Base-by-base conservation (phyloP, 2,797 vertebrate species). In the Sebastes wilsoni region DNA sequence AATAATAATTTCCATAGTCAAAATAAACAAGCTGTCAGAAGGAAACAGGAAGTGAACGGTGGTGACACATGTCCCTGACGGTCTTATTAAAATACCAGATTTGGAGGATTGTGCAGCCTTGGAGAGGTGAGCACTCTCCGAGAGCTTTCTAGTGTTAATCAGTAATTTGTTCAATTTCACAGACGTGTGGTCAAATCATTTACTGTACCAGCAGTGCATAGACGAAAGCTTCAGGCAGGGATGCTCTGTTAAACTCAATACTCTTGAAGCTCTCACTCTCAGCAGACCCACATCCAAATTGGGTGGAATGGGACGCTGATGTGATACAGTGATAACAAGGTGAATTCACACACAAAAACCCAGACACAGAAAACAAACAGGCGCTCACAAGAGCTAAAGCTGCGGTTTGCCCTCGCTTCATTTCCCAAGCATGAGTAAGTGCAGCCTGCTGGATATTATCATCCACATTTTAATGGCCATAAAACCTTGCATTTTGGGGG, bases 111-210 rank as follows among this genome's bases (percentile, higher is more conserved):
- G 8, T 22, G n/a, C 62, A 59, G 77, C 66, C 59, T 79, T 32
- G 18, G 69, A 9, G 11, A 76, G 52, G 32, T 34, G 4, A 61
- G 1, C 18, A 7, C 64, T 70, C 22, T 82, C 66, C 18, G 49
- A 81, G 59, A 58, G 72, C 69, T 75, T 67, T 83, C 80, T 72
- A 34, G n/a, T 77, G 81, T 83, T 89, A 87, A 93, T 90, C 84
- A 75, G 79, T 80, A 83, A 89, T 88, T 82, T 85, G 81, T 72
- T 81, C 79, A 84, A 87, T 90, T 92, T 91, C 87, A 91, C 89
- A 91, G 77, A 87, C 81, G 38, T 82, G 72, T 77, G 81, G 77
- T 87, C 80, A 77, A n/a, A 87, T 88, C 74, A 79, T 81, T 87
- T 80, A 82, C 77, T 74, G 66, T 80, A 42, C 71, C 81, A 67